A percentile compares a stretch with the other conserved stretches of the same genome.
These are phyloP conservation scores for Eurytoma californica DNA, from an alignment of 2,888 invertebrate species.

Conservation along the genomic window DNA sequence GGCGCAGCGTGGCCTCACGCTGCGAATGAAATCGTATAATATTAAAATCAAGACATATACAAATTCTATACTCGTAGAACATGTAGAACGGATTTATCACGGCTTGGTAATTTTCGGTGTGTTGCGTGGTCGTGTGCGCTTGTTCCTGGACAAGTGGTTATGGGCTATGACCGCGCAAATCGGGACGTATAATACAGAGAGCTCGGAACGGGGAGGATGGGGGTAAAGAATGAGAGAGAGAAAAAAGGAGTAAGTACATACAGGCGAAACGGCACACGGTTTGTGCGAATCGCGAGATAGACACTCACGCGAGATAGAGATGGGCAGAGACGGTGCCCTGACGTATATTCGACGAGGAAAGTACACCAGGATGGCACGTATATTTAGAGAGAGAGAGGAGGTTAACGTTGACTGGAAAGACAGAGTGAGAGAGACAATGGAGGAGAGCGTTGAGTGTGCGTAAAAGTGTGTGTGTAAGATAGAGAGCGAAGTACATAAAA, in stretches of 20 bases:
- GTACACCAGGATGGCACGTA: neutral
- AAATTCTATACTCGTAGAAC: constrained; percentile 35
- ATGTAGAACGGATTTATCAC: constrained; percentile 28
- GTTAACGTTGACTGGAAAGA: neutral
- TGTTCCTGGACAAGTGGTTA: neutral
- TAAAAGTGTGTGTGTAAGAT: constrained; percentile 9
- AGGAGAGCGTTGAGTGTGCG: constrained; percentile 3
- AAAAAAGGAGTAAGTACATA: constrained; percentile 21
- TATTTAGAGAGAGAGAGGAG: constrained; percentile 13
- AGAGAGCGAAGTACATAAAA: constrained; percentile 25
- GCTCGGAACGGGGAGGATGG: neutral
- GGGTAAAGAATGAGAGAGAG: neutral
- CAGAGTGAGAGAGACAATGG: neutral
- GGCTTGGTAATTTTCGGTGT: constrained; percentile 10
- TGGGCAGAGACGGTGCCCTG: constrained; percentile 7
- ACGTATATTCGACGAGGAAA: constrained; percentile 42
- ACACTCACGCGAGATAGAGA: neutral
- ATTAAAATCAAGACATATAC: constrained; percentile 54
- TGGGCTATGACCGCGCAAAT: neutral
- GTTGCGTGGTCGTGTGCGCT: neutral
- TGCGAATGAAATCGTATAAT: constrained; percentile 45
- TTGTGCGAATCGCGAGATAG: constrained; percentile 5
- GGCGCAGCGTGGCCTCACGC: constrained; percentile 43
- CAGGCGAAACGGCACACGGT: constrained; percentile 20
- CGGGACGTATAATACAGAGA: neutral